Percentiles rank a stretch among this genome's conserved stretches.
These are phyloP conservation scores for Notechis scutatus DNA, from an alignment of 2,113 vertebrate species.

Conservation along the genomic window DNA sequence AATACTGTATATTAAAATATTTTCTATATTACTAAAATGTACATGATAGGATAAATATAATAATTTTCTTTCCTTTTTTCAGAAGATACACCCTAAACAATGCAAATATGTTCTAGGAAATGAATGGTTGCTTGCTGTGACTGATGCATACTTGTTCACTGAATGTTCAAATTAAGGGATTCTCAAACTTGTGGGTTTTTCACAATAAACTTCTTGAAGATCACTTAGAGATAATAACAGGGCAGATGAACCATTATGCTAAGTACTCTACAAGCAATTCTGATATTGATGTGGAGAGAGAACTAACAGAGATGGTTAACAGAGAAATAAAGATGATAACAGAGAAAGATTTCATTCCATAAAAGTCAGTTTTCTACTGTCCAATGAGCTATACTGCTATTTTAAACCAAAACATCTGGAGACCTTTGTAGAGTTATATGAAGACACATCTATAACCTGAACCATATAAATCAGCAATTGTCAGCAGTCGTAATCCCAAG, in stretches of 20 bases:
- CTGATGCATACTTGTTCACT: slow-evolving; percentile 7
- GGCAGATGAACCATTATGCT: slow-evolving; percentile 16
- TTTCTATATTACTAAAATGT: neutral
- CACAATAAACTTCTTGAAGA: slow-evolving; percentile 6
- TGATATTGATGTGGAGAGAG: neutral
- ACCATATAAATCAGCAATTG: neutral
- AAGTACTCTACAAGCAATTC: slow-evolving; percentile 3
- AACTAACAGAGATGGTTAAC: neutral
- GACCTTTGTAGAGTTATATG: neutral
- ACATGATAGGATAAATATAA: neutral
- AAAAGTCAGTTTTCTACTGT: neutral
- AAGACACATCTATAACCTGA: neutral
- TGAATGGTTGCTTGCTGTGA: slow-evolving; percentile 18
- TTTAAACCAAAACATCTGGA: neutral
- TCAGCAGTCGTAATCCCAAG: neutral
- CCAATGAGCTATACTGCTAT: neutral
- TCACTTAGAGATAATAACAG: slow-evolving; percentile 19
- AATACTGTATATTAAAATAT: neutral
- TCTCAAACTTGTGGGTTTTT: slow-evolving; percentile 1
- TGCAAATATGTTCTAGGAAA: slow-evolving; percentile 2
- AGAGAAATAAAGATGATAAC: neutral
- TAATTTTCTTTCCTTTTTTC: neutral
- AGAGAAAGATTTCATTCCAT: neutral
- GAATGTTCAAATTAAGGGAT: slow-evolving; percentile 16
- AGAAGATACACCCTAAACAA: neutral